Evolutionary conservation across 1,140 invertebrate genomes (phyloP), one percentile per base, ranked within the genome.

Genomic region (Lethrus apterus): DNA sequence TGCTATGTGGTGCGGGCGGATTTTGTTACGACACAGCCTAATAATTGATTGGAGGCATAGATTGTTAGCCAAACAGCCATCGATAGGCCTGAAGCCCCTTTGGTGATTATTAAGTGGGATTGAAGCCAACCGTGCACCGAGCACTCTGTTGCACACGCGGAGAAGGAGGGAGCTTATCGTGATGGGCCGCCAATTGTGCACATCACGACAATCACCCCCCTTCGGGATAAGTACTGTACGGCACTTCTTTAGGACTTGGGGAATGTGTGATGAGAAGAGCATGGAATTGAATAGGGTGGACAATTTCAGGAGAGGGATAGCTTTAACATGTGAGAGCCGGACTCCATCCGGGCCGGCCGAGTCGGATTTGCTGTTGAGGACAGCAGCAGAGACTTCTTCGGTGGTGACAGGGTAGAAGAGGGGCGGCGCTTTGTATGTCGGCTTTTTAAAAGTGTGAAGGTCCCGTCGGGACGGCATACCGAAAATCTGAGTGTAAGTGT

Each of bases 11-110:
- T 57, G 60, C 10, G 60, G 50, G 20, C 47, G 23, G 26, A 55
- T 41, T 38, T 50, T 54, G 14, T 46, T 51, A 46, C 55, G 53
- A 41, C 59, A 46, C 26, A 60, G 55, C 48, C 48, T 53, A 18
- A 66, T 48, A 11, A 60, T 51, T 0, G 53, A 52, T 29, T 67
- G 55, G 26, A 68, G 51, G 14, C 60, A 51, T 10, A 60, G 48
- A 11, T 55, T 52, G 40, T 67, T 66, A 5, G 62, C 58, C 8
- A 63, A 44, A 3, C 55, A 54, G 10, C 64, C 64, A 42, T 69
- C 62, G 3, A 55, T 49, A 0, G 44, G 14, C 8, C 59, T 51
- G 19, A 66, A 66, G 4, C 60, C 57, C n/a, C 63, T 55, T 42
- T 65, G 63, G 15, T 57, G 52, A 30, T 32, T 42, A 44, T 67